These are phyloP conservation scores for Bruchidius siliquastri DNA, from an alignment of 2,888 invertebrate species.

Conservation along the genomic window DNA sequence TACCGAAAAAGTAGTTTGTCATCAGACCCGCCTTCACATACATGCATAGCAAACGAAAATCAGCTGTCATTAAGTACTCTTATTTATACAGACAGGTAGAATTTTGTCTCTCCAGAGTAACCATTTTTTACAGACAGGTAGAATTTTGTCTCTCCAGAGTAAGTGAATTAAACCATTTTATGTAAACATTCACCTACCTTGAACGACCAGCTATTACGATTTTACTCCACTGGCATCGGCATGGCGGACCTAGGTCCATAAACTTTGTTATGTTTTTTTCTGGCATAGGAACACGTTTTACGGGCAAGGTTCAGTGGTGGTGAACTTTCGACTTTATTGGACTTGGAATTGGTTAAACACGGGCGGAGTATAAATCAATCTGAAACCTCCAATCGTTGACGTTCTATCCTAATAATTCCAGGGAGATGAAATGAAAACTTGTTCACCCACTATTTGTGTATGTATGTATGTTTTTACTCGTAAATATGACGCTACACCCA, in stretches of 20 bases:
- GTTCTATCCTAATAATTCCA: too few relatives aligned
- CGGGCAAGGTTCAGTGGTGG: neutral
- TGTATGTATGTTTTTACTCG: too few relatives aligned
- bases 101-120: neutral
- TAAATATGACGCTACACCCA: too few relatives aligned
- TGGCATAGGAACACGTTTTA: neutral
- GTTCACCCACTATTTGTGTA: too few relatives aligned
- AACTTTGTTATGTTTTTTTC: neutral
- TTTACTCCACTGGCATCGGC: neutral
- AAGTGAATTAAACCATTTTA: neutral
- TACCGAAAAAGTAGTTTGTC: too few relatives aligned
- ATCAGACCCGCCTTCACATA: neutral
- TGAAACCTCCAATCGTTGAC: too few relatives aligned
- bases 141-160: neutral
- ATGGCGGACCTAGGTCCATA: neutral
- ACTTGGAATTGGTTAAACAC: neutral
- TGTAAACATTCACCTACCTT: neutral
- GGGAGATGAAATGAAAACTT: too few relatives aligned
- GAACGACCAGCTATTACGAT: neutral
- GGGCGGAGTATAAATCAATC: too few relatives aligned
- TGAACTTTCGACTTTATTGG: neutral
- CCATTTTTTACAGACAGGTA: neutral
- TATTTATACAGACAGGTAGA: neutral
- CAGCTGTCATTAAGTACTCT: neutral
- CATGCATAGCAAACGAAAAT: neutral